phyloP scores from a whole-genome alignment of 2,888 invertebrate genomes.

The Pilophorus perplexus region DNA sequence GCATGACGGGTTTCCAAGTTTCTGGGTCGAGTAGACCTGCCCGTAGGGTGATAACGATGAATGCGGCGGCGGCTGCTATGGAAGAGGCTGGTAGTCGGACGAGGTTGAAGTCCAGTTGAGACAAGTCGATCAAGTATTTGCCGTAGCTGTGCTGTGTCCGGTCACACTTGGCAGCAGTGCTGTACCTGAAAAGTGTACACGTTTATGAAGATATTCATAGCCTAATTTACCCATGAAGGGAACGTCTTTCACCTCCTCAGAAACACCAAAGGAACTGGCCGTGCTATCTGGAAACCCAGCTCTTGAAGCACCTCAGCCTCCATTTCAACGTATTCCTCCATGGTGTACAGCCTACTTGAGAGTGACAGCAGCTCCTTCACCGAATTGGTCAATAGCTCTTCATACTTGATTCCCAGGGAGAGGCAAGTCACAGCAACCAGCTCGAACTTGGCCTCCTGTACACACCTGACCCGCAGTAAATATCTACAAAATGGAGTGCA shows the following conservation, averaged over 20 bases:
- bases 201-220: background rate
- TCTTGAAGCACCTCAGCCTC: constrained; percentile 33
- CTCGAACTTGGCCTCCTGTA: constrained; percentile 64
- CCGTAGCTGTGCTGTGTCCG: constrained; percentile 72
- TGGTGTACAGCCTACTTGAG: constrained; percentile 54
- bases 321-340: constrained; percentile 34
- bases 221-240: no score
- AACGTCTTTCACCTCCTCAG: constrained; percentile 42
- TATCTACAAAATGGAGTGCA: no score
- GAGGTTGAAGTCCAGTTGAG: constrained; percentile 76
- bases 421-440: constrained; percentile 86
- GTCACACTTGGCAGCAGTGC: constrained; percentile 56
- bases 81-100: constrained; percentile 77
- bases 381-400: constrained; percentile 88
- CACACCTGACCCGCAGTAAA: constrained; percentile 61
- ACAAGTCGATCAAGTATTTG: constrained; percentile 87
- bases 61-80: constrained; percentile 76
- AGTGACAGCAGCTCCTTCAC: constrained; percentile 88
- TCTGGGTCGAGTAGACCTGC: constrained; percentile 7
- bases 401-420: constrained; percentile 90
- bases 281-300: constrained; percentile 32
- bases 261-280: constrained; percentile 38
- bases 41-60: constrained; percentile 63
- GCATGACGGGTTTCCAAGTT: constrained; percentile 70
- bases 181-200: constrained; percentile 16